Evolutionary conservation across 1,140 invertebrate species (phyloP), one percentile per base, ranked within the genome.

Genomic region (Holotrichia oblita): DNA sequence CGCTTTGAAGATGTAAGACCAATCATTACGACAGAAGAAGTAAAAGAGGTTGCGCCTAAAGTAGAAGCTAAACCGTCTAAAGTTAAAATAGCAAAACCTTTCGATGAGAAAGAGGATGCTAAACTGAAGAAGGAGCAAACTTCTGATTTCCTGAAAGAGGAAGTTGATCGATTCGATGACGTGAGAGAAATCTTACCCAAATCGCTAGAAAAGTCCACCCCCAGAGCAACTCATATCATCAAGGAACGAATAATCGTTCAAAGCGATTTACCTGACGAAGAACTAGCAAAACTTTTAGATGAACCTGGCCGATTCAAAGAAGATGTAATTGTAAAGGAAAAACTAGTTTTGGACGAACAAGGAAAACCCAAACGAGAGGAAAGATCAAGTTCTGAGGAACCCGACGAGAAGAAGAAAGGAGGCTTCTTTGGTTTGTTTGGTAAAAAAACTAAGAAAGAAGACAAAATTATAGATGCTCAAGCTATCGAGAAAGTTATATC

Each of bases 371-470:
- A 24, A 24, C 34, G 40, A 22, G 27, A 73, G 10, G 7, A 40
- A 34, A 69, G 42, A 73, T 9, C 22, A 72, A 44, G 40, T 34
- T 69, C 61, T 3, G 73, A 69, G 10, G 78, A 79, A 64, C n/a
- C 20, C 3, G 69, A 79, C 7, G 44, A 59, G 3, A 42, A 69
- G 34, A 79, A 79, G 22, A 76, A 73, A 73, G 14, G n/a, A 7
- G 74, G 73, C 12, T 41, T 75, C 20, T 79, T 79, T 69, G 61
- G 55, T 24, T 64, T 79, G n/a, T 79, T 79, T 44, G 73, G 55
- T 17, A 64, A 41, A 14, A 61, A 64, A 41, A 3, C 48, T 40
- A 78, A 78, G 41, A 41, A 78, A 72, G 61, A 78, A 24, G 40
- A 78, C 22, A 78, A 42, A 69, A 14, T n/a, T 14, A 1, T 6